Conservation (phyloP, 2,888 invertebrate species). For the Eupelmus urozonus region DNA sequence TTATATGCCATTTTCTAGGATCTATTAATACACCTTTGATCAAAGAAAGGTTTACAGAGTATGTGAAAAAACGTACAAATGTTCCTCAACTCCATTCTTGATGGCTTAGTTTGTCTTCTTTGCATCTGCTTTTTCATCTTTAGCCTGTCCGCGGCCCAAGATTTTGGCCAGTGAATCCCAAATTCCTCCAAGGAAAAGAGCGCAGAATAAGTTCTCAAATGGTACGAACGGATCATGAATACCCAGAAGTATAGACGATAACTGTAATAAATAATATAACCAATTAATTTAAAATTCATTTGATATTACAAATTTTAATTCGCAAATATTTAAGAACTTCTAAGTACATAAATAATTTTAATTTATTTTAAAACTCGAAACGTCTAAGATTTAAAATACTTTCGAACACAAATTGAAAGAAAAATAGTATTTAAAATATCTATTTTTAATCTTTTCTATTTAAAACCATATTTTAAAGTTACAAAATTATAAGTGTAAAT, state of each 20-base stretch:
- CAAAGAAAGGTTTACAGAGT: slow-evolving; percentile 9
- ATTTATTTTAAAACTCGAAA: no score
- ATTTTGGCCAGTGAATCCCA: slow-evolving; percentile 97
- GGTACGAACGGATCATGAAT: slow-evolving; percentile 99
- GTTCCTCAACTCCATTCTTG: background rate
- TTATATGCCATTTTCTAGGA: background rate
- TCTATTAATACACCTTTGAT: no score
- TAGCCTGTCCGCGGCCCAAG: slow-evolving; percentile 88
- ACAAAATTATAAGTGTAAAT: no score
- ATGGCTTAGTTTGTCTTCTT: slow-evolving; percentile 87
- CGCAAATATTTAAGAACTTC: background rate
- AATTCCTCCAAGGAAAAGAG: slow-evolving; percentile 97
- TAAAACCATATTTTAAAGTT: no score
- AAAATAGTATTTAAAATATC: background rate
- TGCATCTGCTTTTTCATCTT: slow-evolving; percentile 89
- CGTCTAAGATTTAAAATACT: no score
- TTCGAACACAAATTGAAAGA: background rate
- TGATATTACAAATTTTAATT: background rate
- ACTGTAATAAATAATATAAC: slow-evolving; percentile 77
- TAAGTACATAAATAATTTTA: no score
- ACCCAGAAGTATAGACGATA: slow-evolving; percentile 96
- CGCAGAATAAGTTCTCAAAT: slow-evolving; percentile 98
- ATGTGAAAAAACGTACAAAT: slow-evolving; percentile 18
- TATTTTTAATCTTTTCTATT: no score
- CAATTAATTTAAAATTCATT: slow-evolving; percentile 6